These are phyloP conservation scores for Limnephilus auricula DNA, from an alignment of 2,888 invertebrate genomes.

Conservation along the genomic window DNA sequence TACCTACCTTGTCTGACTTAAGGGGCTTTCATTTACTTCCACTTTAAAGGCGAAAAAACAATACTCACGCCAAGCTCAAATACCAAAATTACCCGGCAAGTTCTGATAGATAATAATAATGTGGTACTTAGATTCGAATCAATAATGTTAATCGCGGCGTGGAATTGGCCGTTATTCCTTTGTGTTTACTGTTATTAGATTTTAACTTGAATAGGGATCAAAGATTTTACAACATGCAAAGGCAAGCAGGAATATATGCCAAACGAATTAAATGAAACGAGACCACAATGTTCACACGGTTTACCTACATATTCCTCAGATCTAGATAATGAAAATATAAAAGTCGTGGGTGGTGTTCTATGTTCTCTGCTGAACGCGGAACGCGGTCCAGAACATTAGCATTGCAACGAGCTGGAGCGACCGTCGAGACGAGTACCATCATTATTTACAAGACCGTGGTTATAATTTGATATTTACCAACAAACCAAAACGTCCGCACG, in stretches of 20 bases:
- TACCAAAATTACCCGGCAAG: not conserved
- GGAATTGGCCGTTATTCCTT: not conserved
- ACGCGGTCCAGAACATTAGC: not conserved
- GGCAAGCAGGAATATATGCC: not conserved
- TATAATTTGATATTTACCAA: not conserved
- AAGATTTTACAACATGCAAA: not conserved
- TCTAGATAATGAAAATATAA: constrained; percentile 33
- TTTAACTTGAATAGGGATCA: not conserved
- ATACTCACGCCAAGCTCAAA: not conserved
- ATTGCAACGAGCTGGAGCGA: not conserved
- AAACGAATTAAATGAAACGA: not conserved
- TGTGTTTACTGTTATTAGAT: not conserved
- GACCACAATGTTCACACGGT: not conserved
- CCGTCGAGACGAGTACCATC: not conserved
- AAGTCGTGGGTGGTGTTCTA: constrained; percentile 19
- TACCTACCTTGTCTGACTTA: not conserved
- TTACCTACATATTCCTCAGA: not conserved
- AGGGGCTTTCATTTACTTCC: not conserved
- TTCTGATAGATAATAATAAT: not conserved
- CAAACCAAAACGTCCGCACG: not conserved
- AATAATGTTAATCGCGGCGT: not conserved
- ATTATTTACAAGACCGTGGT: not conserved
- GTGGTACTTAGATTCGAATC: not conserved
- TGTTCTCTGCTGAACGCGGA: not conserved
- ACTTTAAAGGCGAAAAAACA: not conserved